These are phyloP conservation scores for Torymus tubicola DNA, from an alignment of 2,888 invertebrate species.

Conservation along the genomic window DNA sequence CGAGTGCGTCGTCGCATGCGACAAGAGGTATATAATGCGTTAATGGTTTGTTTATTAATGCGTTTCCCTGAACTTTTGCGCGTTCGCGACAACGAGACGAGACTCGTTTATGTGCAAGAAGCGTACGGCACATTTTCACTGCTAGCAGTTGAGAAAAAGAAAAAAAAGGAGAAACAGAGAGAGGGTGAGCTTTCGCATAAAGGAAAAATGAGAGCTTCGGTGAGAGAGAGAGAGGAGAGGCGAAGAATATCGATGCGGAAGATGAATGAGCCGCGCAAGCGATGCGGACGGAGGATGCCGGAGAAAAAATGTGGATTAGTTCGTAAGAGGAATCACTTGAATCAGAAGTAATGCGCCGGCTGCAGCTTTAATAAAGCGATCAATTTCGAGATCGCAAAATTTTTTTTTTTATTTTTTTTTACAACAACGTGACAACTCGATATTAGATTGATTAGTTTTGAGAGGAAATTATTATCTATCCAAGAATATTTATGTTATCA, in stretches of 20 bases:
- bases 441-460: no score
- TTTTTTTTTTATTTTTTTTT: not conserved
- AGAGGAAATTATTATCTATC: no score
- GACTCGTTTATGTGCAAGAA: no score
- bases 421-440: no score
- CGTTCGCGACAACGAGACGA: not conserved
- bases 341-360: not conserved
- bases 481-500: no score
- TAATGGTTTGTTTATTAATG: constrained; percentile 28
- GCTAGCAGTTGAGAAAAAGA: no score
- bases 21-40: not conserved
- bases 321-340: not conserved
- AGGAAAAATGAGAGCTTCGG: not conserved
- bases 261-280: constrained; percentile 13
- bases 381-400: not conserved
- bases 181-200: no score
- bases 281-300: not conserved
- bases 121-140: no score
- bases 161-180: no score
- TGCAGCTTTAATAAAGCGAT: constrained; percentile 6
- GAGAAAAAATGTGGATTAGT: constrained; percentile 20
- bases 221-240: not conserved
- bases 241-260: constrained; percentile 35
- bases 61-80: not conserved
- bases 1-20: no score